Conservation (phyloP, 2,113 vertebrate species). For the Gambusia holbrooki region DNA sequence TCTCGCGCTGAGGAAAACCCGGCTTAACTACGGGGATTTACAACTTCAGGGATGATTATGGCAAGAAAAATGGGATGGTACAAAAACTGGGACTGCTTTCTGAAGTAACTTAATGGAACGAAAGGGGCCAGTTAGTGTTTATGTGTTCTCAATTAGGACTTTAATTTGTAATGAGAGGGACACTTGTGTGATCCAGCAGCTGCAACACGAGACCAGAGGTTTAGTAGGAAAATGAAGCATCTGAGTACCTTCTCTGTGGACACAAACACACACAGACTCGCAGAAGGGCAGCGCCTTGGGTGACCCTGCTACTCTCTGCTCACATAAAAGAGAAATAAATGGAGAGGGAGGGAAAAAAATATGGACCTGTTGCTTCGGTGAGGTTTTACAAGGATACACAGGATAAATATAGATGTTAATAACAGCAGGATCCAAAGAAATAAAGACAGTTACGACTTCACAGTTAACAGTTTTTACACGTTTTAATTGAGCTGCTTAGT, state of each 20-base stretch:
- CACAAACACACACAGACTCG: not conserved
- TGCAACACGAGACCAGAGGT: constrained; percentile 40
- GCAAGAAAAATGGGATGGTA: constrained; percentile 64
- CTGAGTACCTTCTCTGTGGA: constrained; percentile 8
- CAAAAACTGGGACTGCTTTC: constrained; percentile 66
- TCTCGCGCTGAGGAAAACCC: constrained; percentile 62
- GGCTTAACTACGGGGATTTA: constrained; percentile 72
- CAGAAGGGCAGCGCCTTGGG: constrained; percentile 45
- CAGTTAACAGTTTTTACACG: not conserved
- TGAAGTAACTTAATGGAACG: constrained; percentile 63
- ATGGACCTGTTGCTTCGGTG: constrained; percentile 8
- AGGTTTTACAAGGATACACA: constrained; percentile 20
- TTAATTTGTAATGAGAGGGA: constrained; percentile 48
- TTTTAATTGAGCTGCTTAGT: constrained; percentile 2
- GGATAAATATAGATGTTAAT: constrained; percentile 22
- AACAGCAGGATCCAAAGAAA: constrained; percentile 11
- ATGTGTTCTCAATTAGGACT: constrained; percentile 54
- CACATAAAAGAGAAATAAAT: constrained; percentile 62
- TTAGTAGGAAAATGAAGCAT: constrained; percentile 37
- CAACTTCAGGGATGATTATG: constrained; percentile 61
- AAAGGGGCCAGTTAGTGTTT: constrained; percentile 26
- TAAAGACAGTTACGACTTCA: constrained; percentile 3
- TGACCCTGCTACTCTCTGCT: constrained; percentile 52
- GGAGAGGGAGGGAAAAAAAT: not conserved
- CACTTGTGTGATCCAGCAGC: constrained; percentile 49